These are phyloP conservation scores for Brachionus koreanus DNA, from an alignment of 1,140 invertebrate genomes.

Conservation along the genomic window DNA sequence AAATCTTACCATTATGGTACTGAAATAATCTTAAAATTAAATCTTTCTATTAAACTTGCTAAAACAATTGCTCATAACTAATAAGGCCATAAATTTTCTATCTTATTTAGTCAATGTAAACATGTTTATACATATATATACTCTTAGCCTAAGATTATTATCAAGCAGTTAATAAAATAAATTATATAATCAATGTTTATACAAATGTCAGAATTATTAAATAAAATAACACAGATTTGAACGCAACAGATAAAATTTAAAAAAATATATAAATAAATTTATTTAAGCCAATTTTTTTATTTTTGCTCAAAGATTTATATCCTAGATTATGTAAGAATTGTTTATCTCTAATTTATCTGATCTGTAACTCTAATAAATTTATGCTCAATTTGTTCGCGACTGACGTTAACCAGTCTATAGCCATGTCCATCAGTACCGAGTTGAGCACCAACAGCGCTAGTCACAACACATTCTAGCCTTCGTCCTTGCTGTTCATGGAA, in stretches of 20 bases:
- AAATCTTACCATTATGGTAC: background rate
- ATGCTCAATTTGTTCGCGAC: slow-evolving; percentile 53
- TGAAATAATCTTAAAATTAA: background rate
- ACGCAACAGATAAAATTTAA: background rate
- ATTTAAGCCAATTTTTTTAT: slow-evolving; percentile 15
- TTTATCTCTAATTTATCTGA: slow-evolving; percentile 40
- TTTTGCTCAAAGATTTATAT: background rate
- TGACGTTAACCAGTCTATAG: slow-evolving; percentile 59
- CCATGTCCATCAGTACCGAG: slow-evolving; percentile 59
- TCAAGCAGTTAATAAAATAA: slow-evolving; percentile 22
- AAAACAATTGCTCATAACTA: slow-evolving; percentile 24
- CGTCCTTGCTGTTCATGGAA: slow-evolving; percentile 52
- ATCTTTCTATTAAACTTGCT: slow-evolving; percentile 7
- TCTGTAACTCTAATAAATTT: slow-evolving; percentile 49
- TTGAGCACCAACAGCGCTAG: slow-evolving; percentile 62
- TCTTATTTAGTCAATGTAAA: background rate
- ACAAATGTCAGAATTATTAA: background rate
- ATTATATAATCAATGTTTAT: slow-evolving; percentile 33
- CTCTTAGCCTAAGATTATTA: slow-evolving; percentile 4
- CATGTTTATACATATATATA: background rate
- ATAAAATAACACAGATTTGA: background rate
- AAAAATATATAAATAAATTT: background rate
- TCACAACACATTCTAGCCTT: slow-evolving; percentile 60
- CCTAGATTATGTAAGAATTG: background rate
- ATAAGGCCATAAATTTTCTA: background rate